Evolutionary conservation across 2,113 vertebrate species (phyloP).

Genomic region (Crotalus tigris): DNA sequence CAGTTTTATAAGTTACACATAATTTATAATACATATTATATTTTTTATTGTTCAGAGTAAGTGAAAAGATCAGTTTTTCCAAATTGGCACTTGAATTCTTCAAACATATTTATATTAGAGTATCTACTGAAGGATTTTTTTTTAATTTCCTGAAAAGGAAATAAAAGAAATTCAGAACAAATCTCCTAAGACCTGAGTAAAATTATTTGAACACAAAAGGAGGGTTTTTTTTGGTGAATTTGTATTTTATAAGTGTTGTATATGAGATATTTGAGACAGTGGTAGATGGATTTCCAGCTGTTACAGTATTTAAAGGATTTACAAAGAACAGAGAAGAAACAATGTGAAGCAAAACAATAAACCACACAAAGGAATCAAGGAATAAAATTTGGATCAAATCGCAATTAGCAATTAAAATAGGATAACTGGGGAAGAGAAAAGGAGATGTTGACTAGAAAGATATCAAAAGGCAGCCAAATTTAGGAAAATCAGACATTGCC

Average conservation of each 20-base stretch:
- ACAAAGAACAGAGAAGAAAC: not conserved
- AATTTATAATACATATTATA: not conserved
- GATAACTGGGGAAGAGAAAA: not conserved
- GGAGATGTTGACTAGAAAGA: not conserved
- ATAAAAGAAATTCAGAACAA: not conserved
- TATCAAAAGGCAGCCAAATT: not conserved
- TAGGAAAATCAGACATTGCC: not conserved
- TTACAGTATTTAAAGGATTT: conserved; percentile 6
- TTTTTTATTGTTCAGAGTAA: not conserved
- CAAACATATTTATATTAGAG: not conserved
- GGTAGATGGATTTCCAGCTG: conserved; percentile 1
- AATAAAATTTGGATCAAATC: conserved; percentile 5
- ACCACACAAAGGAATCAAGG: not conserved
- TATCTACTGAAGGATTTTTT: conserved; percentile 23
- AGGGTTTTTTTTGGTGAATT: not conserved
- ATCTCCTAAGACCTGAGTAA: not conserved
- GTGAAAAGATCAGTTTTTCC: not conserved
- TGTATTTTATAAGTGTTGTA: conserved; percentile 2
- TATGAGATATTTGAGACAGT: conserved; percentile 3
- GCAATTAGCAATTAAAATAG: not conserved
- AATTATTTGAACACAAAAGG: not conserved
- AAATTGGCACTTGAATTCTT: not conserved
- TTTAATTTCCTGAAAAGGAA: not conserved
- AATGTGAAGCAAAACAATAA: not conserved
- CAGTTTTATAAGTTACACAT: not conserved